phyloP scores from a whole-genome alignment of 2,113 vertebrate genomes.

The Piliocolobus tephrosceles region DNA sequence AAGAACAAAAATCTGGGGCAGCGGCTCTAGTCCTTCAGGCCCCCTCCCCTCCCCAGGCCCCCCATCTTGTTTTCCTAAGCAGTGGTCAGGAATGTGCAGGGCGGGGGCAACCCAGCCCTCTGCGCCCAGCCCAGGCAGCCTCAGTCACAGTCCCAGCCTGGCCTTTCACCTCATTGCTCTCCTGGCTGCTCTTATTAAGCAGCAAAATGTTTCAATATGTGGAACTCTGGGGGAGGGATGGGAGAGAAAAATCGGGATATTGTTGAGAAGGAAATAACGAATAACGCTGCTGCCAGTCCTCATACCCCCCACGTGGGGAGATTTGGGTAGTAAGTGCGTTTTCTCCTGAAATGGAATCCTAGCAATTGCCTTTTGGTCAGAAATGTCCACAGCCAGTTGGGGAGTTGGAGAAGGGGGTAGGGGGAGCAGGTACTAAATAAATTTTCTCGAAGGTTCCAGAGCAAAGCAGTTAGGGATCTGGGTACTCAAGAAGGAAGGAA shows the following conservation, averaged over 20 bases:
- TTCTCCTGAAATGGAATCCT: conserved; percentile 63
- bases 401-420: not conserved
- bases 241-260: conserved; percentile 79
- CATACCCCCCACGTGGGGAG: conserved; percentile 70
- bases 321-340: conserved; percentile 61
- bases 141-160: conserved; percentile 93
- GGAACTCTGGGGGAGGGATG: conserved; percentile 82
- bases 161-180: conserved; percentile 97
- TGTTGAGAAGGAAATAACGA: conserved; percentile 81
- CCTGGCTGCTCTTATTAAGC: conserved; percentile 98
- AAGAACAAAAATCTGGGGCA: conserved; percentile 3
- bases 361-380: conserved; percentile 51
- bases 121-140: conserved; percentile 81
- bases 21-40: not conserved
- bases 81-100: conserved; percentile 85
- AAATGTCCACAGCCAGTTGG: conserved; percentile 43
- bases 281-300: conserved; percentile 58
- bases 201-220: conserved; percentile 99
- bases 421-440: not conserved
- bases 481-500: not conserved
- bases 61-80: conserved; percentile 84
- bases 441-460: not conserved
- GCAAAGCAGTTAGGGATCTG: not conserved
- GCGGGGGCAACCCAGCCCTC: conserved; percentile 59
- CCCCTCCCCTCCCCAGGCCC: not conserved